These are phyloP conservation scores for Tricholaema leucomelas DNA, from an alignment of 2,113 vertebrate species.

Conservation along the genomic window DNA sequence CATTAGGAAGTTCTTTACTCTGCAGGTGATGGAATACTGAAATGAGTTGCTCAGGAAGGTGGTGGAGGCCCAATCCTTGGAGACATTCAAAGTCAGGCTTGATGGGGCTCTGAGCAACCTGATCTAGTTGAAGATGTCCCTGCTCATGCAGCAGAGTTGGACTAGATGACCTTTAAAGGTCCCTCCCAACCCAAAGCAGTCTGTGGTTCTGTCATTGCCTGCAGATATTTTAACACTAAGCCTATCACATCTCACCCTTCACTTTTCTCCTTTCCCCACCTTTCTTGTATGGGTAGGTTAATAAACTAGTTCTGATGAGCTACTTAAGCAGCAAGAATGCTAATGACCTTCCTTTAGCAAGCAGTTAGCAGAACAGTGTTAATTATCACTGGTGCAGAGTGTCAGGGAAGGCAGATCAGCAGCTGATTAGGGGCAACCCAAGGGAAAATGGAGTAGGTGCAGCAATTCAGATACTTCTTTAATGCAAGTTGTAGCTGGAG, in stretches of 20 bases:
- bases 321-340: slow-evolving; percentile 23
- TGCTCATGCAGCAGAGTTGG: no score
- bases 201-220: no score
- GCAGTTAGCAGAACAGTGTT: slow-evolving; percentile 27
- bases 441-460: slow-evolving; percentile 3
- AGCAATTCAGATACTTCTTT: not conserved
- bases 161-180: no score
- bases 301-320: slow-evolving; percentile 40
- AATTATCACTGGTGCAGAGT: slow-evolving; percentile 7
- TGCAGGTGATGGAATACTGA: no score
- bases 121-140: no score
- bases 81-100: no score
- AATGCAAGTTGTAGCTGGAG: not conserved
- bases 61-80: no score
- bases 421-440: slow-evolving; percentile 10
- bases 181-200: no score
- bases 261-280: not conserved
- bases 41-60: no score
- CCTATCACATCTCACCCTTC: not conserved
- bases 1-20: no score
- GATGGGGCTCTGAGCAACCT: no score
- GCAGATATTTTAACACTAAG: not conserved
- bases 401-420: slow-evolving; percentile 1
- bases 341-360: slow-evolving; percentile 43
- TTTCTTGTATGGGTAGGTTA: not conserved